Evolutionary conservation across 2,113 vertebrate genomes (phyloP).

Genomic region (Rhea americana): DNA sequence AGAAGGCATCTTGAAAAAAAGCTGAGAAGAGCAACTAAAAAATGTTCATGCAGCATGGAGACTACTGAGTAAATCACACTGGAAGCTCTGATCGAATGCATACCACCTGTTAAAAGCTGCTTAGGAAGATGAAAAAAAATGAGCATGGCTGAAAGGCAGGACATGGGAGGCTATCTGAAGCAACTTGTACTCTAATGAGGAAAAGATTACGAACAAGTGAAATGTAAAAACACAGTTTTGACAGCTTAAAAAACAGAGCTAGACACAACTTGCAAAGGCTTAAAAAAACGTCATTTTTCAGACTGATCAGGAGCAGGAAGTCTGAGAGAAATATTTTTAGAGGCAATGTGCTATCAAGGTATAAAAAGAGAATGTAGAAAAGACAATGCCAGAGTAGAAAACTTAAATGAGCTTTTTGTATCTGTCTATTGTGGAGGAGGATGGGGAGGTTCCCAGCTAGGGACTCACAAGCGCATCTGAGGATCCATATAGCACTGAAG

Average conservation of each 20-base stretch:
- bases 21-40: neutral
- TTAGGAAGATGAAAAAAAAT: neutral
- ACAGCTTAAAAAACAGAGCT: neutral
- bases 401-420: neutral
- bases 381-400: neutral
- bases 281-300: neutral
- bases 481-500: neutral
- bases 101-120: neutral
- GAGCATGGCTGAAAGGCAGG: neutral
- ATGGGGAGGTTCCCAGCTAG: conserved; percentile 23
- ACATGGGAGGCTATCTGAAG: neutral
- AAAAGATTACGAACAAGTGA: neutral
- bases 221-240: neutral
- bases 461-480: neutral
- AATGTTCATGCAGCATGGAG: neutral
- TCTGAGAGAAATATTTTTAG: neutral
- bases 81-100: neutral
- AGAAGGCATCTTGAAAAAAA: neutral
- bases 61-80: neutral
- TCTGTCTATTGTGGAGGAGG: neutral
- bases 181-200: neutral
- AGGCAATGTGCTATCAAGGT: neutral
- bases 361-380: neutral
- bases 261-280: neutral
- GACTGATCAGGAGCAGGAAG: neutral